Evolutionary conservation across 2,113 vertebrate genomes (phyloP).

Genomic region (Aleadryas rufinucha): DNA sequence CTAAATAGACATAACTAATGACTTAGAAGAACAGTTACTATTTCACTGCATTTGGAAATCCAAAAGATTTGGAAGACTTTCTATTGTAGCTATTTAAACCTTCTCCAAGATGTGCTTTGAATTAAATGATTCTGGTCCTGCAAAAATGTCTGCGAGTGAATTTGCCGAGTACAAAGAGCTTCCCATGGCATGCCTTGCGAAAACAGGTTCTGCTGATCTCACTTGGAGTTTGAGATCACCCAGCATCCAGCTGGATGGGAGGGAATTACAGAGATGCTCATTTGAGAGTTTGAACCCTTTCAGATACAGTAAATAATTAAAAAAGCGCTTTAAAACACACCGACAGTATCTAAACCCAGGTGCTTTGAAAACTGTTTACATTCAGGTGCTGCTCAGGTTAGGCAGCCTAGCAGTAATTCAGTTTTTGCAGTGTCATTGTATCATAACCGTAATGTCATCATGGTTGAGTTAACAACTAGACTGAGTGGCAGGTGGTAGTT

Average conservation of each 20-base stretch:
- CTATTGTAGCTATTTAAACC: not conserved
- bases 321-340: not conserved
- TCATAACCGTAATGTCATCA: not conserved
- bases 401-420: not conserved
- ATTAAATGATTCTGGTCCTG: not conserved
- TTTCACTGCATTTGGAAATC: slow-evolving; percentile 2
- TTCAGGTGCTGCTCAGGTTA: not conserved
- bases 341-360: not conserved
- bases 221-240: not conserved
- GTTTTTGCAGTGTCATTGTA: not conserved
- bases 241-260: not conserved
- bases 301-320: not conserved
- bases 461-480: not conserved
- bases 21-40: not conserved
- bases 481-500: not conserved
- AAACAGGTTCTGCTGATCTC: not conserved
- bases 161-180: not conserved
- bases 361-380: not conserved
- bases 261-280: not conserved
- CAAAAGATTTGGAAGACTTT: not conserved
- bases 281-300: not conserved
- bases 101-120: not conserved
- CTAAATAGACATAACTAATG: slow-evolving; percentile 23
- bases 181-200: not conserved
- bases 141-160: not conserved